These are phyloP conservation scores for Heliocidaris tuberculata DNA, from an alignment of 35 echinoderm and acorn worm genomes.

Conservation along the genomic window DNA sequence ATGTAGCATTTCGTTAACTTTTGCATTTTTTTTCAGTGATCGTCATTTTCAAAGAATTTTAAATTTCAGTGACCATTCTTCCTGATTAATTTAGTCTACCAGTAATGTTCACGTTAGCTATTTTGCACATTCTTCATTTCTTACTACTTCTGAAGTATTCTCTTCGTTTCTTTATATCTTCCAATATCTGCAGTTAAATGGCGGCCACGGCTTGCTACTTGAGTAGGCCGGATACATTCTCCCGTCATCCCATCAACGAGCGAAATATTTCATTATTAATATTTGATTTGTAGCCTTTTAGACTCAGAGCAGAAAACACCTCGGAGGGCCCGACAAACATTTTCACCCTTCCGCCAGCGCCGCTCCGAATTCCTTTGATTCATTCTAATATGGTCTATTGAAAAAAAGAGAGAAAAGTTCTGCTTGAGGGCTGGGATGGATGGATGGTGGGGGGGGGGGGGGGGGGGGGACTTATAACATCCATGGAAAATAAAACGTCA, in stretches of 20 bases:
- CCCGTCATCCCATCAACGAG: not conserved
- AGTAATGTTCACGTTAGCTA: not conserved
- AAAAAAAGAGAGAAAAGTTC: not conserved
- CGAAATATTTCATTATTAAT: not conserved
- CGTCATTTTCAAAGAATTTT: not conserved
- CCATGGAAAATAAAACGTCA: not conserved
- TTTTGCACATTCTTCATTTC: not conserved
- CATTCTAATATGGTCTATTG: not conserved
- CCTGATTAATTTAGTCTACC: not conserved
- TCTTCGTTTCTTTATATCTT: not conserved
- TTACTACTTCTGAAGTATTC: not conserved
- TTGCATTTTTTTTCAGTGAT: not conserved
- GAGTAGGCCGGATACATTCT: not conserved
- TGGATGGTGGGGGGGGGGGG: not conserved
- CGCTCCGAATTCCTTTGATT: not conserved
- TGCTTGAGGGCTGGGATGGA: not conserved
- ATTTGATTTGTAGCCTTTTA: not conserved
- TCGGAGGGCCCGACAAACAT: not conserved
- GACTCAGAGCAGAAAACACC: not conserved
- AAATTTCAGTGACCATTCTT: not conserved
- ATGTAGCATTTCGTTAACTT: not conserved
- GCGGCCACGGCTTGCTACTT: not conserved
- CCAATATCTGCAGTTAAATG: not conserved
- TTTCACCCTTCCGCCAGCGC: not conserved
- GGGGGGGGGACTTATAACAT: not conserved